These are phyloP conservation scores for Suillia variegata DNA, from an alignment of 2,888 invertebrate species.

Conservation along the genomic window DNA sequence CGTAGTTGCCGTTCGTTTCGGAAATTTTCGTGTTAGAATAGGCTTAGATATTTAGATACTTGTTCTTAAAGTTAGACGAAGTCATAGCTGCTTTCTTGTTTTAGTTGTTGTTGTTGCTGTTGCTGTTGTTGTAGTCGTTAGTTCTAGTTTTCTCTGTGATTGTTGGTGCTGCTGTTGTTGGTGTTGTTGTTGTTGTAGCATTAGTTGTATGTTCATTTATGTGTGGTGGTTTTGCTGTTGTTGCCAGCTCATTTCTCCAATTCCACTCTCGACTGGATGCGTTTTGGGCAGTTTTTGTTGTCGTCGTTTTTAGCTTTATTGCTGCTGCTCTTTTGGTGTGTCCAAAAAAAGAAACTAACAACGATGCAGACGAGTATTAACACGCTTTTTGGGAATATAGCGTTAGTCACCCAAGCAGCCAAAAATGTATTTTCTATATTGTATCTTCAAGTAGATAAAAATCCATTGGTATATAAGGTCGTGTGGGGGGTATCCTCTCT, in stretches of 20 bases:
- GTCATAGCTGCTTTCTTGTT: too few species aligned
- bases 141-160: conserved; percentile 5
- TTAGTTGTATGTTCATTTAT: conserved; percentile 10
- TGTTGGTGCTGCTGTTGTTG: conserved; percentile 25
- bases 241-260: conserved; percentile 8
- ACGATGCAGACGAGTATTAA: too few species aligned
- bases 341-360: too few species aligned
- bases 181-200: conserved; percentile 4
- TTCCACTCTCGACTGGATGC: neutral
- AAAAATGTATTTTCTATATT: too few species aligned
- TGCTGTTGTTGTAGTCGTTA: conserved; percentile 1
- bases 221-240: conserved; percentile 31
- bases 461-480: neutral
- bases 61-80: conserved; percentile 35
- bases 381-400: too few species aligned
- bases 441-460: too few species aligned
- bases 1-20: conserved; percentile 5
- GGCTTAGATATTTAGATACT: conserved; percentile 51
- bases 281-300: too few species aligned
- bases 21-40: conserved; percentile 42
- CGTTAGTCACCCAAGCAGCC: too few species aligned
- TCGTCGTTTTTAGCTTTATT: too few species aligned
- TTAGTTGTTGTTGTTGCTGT: conserved; percentile 10
- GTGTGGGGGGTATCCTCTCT: neutral
- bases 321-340: conserved; percentile 21